These are phyloP conservation scores for Flexamia atlantica DNA, from an alignment of 2,888 invertebrate genomes.

Conservation along the genomic window DNA sequence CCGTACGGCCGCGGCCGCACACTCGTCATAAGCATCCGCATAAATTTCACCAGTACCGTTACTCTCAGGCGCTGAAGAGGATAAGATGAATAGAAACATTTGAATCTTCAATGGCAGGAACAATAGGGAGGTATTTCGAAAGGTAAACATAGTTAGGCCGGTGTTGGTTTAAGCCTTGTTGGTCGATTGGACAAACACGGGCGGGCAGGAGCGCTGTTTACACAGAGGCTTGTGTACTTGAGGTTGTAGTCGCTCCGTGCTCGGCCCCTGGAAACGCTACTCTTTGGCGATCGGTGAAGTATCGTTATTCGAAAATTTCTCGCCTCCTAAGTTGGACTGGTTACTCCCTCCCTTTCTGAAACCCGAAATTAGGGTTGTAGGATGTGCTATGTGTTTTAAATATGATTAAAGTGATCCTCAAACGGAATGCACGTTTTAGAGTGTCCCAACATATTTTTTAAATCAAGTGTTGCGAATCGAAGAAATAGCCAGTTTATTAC, in stretches of 20 bases:
- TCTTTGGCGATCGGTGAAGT: too few relatives aligned
- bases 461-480: too few relatives aligned
- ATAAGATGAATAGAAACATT: slow-evolving; percentile 53
- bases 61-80: slow-evolving; percentile 1
- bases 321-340: too few relatives aligned
- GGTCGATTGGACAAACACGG: slow-evolving; percentile 56
- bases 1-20: not conserved
- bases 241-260: not conserved
- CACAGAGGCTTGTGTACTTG: slow-evolving; percentile 46
- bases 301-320: too few relatives aligned
- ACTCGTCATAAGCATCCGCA: slow-evolving; percentile 9
- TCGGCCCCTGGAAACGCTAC: not conserved
- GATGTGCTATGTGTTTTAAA: too few relatives aligned
- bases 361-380: too few relatives aligned
- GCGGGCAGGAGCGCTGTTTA: slow-evolving; percentile 36
- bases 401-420: too few relatives aligned
- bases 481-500: too few relatives aligned
- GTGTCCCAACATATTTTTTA: too few relatives aligned
- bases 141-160: slow-evolving; percentile 56
- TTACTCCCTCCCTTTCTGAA: too few relatives aligned
- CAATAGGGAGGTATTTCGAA: slow-evolving; percentile 57
- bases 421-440: too few relatives aligned
- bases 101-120: slow-evolving; percentile 52
- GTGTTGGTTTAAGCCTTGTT: slow-evolving; percentile 59
- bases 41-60: slow-evolving; percentile 27